These are phyloP conservation scores for Oncorhynchus masou DNA, from an alignment of 2,113 vertebrate species.

Conservation along the genomic window DNA sequence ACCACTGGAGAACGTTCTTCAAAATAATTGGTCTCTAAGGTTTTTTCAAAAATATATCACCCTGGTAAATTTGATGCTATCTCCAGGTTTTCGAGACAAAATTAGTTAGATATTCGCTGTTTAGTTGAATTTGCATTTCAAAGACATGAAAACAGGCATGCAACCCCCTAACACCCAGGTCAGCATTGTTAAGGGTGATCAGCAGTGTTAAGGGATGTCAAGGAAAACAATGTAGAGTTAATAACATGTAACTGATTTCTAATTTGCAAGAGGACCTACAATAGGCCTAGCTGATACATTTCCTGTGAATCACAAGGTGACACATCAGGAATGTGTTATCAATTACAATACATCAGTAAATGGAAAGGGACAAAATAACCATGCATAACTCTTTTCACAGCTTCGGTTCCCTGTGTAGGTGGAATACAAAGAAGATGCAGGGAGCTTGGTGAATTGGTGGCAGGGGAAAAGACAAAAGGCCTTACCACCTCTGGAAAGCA, in stretches of 20 bases:
- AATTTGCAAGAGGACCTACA: slow-evolving; percentile 11
- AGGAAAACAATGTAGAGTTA: slow-evolving; percentile 39
- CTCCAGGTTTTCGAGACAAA: background rate
- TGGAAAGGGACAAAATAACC: slow-evolving; percentile 18
- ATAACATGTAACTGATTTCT: slow-evolving; percentile 53
- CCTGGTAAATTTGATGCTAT: background rate
- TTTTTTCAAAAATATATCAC: background rate
- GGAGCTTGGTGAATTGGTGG: background rate
- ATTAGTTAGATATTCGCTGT: background rate
- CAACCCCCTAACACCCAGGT: slow-evolving; percentile 22
- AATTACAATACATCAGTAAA: background rate
- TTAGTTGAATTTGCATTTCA: slow-evolving; percentile 41
- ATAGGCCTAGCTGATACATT: background rate
- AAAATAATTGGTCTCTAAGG: too few species aligned
- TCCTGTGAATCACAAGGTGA: background rate
- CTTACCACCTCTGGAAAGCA: slow-evolving; percentile 17
- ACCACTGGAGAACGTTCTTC: too few species aligned
- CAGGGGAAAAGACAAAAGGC: slow-evolving; percentile 18
- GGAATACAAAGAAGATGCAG: background rate
- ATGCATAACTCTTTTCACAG: background rate
- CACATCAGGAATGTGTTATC: too few species aligned
- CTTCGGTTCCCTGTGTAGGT: background rate
- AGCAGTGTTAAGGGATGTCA: slow-evolving; percentile 4
- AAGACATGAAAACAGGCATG: slow-evolving; percentile 27
- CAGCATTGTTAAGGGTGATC: background rate